These are phyloP conservation scores for Macrophya alboannulata DNA, from an alignment of 2,888 invertebrate species.

Conservation along the genomic window DNA sequence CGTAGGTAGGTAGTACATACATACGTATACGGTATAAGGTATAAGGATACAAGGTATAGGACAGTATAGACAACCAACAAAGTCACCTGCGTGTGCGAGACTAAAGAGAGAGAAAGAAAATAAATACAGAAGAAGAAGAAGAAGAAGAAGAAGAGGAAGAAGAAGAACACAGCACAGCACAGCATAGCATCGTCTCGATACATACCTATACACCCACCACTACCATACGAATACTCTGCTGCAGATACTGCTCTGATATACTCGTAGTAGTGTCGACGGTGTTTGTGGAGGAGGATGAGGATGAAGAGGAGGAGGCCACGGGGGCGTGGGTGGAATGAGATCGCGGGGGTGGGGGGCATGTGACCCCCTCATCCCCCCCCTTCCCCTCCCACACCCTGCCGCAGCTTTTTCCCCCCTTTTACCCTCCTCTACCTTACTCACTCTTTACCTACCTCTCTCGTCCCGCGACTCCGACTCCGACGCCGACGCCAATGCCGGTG, in stretches of 20 bases:
- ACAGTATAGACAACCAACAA: too few relatives aligned
- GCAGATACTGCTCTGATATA: background rate
- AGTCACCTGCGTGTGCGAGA: constrained; percentile 28
- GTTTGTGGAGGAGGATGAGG: constrained; percentile 68
- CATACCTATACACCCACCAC: background rate
- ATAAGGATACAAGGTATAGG: background rate
- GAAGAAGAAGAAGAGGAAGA: constrained; percentile 20
- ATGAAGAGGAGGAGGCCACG: constrained; percentile 71
- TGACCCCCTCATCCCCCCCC: constrained; percentile 23
- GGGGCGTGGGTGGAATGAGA: constrained; percentile 79
- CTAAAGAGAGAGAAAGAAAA: constrained; percentile 8
- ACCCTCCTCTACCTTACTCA: background rate
- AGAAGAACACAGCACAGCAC: background rate
- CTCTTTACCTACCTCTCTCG: background rate
- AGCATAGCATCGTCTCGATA: background rate
- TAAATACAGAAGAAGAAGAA: constrained; percentile 27
- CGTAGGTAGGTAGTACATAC: background rate
- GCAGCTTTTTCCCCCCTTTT: background rate
- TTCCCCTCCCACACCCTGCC: background rate
- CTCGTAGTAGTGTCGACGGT: constrained; percentile 26
- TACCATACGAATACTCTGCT: background rate
- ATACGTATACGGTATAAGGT: background rate
- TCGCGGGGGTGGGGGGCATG: constrained; percentile 61
- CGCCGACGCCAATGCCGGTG: constrained; percentile 43
- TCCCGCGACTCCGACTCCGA: constrained; percentile 34